Evolutionary conservation across 2,888 invertebrate genomes (phyloP).

Genomic region (Amphipoea lucens): DNA sequence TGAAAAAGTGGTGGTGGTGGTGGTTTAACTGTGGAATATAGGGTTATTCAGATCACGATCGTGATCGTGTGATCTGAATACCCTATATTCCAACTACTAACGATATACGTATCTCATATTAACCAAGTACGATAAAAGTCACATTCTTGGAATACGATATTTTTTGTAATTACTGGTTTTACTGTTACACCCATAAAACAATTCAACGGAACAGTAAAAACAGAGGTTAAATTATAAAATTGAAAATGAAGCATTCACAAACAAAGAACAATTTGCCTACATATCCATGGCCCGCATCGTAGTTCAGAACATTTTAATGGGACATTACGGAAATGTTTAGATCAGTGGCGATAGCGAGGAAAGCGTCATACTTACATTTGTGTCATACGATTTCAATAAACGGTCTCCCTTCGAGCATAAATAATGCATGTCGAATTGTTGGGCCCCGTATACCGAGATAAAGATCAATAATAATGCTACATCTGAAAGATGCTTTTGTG

Average conservation of each 20-base stretch:
- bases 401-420: conserved; percentile 84
- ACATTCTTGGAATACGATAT: neutral
- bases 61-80: too few relatives aligned
- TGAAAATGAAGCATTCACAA: conserved; percentile 32
- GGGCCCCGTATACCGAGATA: conserved; percentile 75
- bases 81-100: too few relatives aligned
- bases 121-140: neutral
- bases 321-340: conserved; percentile 69
- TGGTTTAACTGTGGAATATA: too few relatives aligned
- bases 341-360: conserved; percentile 68
- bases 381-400: conserved; percentile 87
- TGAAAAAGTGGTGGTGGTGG: too few relatives aligned
- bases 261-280: conserved; percentile 60
- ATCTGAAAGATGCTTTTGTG: conserved; percentile 69
- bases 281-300: conserved; percentile 72
- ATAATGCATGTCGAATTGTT: conserved; percentile 88
- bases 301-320: conserved; percentile 69
- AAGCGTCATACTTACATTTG: conserved; percentile 75
- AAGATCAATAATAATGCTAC: conserved; percentile 80
- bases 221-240: conserved; percentile 10
- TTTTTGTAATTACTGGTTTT: neutral
- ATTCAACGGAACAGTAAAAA: conserved; percentile 3
- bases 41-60: too few relatives aligned
- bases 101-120: neutral
- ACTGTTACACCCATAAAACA: conserved; percentile 1